Evolutionary conservation across 2,888 invertebrate species (phyloP).

Genomic region (Stenodera caucasica): DNA sequence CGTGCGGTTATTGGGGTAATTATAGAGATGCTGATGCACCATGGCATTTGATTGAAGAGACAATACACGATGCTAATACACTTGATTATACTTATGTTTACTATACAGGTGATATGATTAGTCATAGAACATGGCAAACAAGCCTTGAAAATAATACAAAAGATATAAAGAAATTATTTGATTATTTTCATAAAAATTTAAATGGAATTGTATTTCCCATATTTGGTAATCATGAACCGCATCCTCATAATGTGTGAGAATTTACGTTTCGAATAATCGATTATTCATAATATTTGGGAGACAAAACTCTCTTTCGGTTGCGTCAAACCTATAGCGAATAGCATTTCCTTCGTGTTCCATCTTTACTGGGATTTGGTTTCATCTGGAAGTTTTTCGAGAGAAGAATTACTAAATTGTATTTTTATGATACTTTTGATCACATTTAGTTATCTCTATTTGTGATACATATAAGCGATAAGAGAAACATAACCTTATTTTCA

Average conservation of each 20-base stretch:
- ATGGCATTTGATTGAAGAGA: conserved; percentile 63
- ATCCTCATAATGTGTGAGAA: conserved; percentile 82
- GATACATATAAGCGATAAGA: too few relatives aligned
- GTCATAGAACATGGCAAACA: conserved; percentile 89
- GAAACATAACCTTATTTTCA: too few relatives aligned
- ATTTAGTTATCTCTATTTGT: too few relatives aligned
- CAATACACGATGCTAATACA: conserved; percentile 51
- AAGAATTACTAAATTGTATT: too few relatives aligned
- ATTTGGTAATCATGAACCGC: conserved; percentile 71
- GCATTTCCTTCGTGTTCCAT: too few relatives aligned
- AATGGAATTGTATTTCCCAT: conserved; percentile 61
- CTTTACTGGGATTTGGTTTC: too few relatives aligned
- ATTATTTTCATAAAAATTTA: conserved; percentile 54
- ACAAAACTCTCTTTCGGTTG: too few relatives aligned
- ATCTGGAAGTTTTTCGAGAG: too few relatives aligned
- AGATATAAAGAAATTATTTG: conserved; percentile 60
- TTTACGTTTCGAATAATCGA: too few relatives aligned
- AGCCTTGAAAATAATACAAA: conserved; percentile 64
- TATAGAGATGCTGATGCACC: conserved; percentile 78
- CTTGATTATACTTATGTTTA: conserved; percentile 67
- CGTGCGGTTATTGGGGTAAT: conserved; percentile 81
- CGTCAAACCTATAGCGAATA: too few relatives aligned
- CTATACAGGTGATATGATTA: conserved; percentile 85
- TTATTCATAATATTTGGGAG: too few relatives aligned
- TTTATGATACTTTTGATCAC: too few relatives aligned